Evolutionary conservation across 2,888 invertebrate species (phyloP), one percentile per base, ranked within the genome.

Genomic region (Pandemis corylana): DNA sequence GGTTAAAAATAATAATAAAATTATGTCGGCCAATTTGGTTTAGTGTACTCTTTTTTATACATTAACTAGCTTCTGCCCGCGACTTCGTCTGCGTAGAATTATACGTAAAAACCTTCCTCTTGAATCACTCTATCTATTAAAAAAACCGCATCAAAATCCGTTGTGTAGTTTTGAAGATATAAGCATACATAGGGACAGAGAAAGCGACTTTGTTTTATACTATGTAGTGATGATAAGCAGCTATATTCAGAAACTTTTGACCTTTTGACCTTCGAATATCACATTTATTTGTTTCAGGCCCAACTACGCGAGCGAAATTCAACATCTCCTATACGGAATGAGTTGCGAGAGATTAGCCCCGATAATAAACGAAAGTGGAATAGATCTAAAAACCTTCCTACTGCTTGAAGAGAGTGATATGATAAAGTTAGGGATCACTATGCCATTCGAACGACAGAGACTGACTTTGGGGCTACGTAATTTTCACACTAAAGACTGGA

Each of bases 401-500:
- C 88, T 95, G 53, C 81, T 96, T 59, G 94, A 95, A 78, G 95
- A 96, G 65, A 84, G 92, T 0, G 95, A 96, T 80, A 91, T 97
- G 85, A 83, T 91, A 63, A 83, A 89, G 69, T 79, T 96, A 53
- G 96, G 96, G 51, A 91, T 97, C 20, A 88, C 93, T 5, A 91
- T 96, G 87, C 95, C 95, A 0, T 95, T 94, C 78, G 96, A 96
- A 81, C 90, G 96, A 77, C 93, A 95, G 77, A 91, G 95, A 81
- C 91, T 96, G 76, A 84, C 92, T 70, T 82, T 87, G 51, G 95
- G 95, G 0, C 82, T 96, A 65, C 89, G 94, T 68, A 94, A 91
- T 77, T 96, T 96, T 83, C 96, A 96, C 80, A 90, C 87, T 75
- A 92, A 93, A 78, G 90, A 93, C 1, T 96, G 95, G 95, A 95